Evolutionary conservation across 2,797 vertebrate species (phyloP).

Genomic region (Rhinatrema bivittatum): DNA sequence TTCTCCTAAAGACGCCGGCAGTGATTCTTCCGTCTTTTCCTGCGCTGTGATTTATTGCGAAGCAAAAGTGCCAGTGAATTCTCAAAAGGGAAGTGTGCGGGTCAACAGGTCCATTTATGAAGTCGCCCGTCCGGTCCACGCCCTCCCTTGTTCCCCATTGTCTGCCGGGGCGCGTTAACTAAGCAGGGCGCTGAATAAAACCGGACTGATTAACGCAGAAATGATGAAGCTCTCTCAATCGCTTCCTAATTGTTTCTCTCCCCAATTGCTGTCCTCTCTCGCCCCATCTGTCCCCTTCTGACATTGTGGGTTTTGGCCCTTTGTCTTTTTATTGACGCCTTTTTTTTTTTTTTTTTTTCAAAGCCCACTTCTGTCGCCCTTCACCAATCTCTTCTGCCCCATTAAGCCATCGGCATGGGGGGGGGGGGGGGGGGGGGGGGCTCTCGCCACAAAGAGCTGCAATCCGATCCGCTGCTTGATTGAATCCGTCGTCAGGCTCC

Average conservation of each 20-base stretch:
- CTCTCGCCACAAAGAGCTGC: slow-evolving; percentile 73
- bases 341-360: too few relatives aligned
- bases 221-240: slow-evolving; percentile 16
- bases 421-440: too few relatives aligned
- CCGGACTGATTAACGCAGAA: slow-evolving; percentile 30
- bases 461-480: slow-evolving; percentile 56
- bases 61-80: too few relatives aligned
- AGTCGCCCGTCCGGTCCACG: too few relatives aligned
- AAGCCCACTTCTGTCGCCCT: slow-evolving; percentile 65
- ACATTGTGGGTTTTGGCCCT: slow-evolving; percentile 65
- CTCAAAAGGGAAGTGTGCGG: too few relatives aligned
- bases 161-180: too few relatives aligned
- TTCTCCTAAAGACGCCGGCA: too few relatives aligned
- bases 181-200: too few relatives aligned
- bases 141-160: too few relatives aligned
- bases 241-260: slow-evolving; percentile 51
- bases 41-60: too few relatives aligned
- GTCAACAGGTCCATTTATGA: too few relatives aligned
- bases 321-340: slow-evolving; percentile 76
- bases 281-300: slow-evolving; percentile 81
- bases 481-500: slow-evolving; percentile 48
- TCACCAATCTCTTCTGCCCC: slow-evolving; percentile 83
- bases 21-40: too few relatives aligned
- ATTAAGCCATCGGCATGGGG: slow-evolving; percentile 85
- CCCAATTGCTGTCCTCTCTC: slow-evolving; percentile 36